phyloP scores from a whole-genome alignment of 1,140 invertebrate species.

The Diabrotica undecimpunctata region DNA sequence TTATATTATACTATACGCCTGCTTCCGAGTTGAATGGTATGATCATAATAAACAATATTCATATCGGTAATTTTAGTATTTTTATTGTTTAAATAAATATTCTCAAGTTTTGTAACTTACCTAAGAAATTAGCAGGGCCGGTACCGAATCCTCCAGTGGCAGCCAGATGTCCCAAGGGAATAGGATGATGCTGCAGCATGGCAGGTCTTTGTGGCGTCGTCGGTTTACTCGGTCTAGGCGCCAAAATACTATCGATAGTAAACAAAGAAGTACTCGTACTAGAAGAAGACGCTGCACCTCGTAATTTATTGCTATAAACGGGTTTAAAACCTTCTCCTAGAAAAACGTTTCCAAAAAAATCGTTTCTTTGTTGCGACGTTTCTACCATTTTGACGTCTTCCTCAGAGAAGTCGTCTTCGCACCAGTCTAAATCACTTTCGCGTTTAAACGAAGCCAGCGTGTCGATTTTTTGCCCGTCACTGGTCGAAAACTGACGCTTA shows the following conservation, averaged over 20 bases:
- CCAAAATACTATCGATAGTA: conserved; percentile 78
- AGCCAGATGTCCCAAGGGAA: conserved; percentile 54
- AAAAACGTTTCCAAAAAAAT: conserved; percentile 40
- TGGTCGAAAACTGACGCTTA: conserved; percentile 5
- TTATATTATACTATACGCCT: no score
- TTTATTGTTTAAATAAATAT: no score
- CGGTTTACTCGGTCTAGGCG: conserved; percentile 53
- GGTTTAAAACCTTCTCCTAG: conserved; percentile 43
- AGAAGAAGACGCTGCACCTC: conserved; percentile 44
- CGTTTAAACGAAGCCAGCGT: conserved; percentile 43
- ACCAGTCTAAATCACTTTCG: conserved; percentile 45
- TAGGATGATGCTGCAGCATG: conserved; percentile 51
- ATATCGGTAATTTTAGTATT: no score
- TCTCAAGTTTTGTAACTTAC: conserved; percentile 59
- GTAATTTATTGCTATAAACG: conserved; percentile 31
- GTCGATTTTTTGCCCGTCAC: conserved; percentile 9
- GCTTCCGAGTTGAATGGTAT: no score
- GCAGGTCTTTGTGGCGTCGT: conserved; percentile 43
- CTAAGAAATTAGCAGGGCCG: conserved; percentile 68
- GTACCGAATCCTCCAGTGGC: conserved; percentile 57
- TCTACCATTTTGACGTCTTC: conserved; percentile 45
- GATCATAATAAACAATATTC: no score
- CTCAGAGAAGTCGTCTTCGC: conserved; percentile 40
- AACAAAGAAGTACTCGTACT: conserved; percentile 62
- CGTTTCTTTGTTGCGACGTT: conserved; percentile 30